Conservation (phyloP, 2,113 vertebrate genomes). For the Plecturocebus donacophilus region DNA sequence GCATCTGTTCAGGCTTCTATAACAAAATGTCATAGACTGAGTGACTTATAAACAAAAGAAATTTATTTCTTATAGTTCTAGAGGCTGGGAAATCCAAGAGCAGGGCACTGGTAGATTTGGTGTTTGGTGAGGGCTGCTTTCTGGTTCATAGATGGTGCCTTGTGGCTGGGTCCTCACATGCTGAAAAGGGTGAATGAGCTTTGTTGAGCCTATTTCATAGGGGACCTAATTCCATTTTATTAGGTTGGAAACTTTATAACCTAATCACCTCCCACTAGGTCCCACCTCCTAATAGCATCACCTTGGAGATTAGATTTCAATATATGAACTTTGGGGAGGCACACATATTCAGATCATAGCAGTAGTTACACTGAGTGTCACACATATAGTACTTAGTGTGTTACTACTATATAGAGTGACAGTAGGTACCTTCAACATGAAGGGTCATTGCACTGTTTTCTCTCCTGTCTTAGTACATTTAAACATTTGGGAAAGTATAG, state of each 20-base stretch:
- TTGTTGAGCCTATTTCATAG: neutral
- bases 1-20: neutral
- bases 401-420: neutral
- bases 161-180: neutral
- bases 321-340: neutral
- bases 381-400: neutral
- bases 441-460: neutral
- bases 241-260: neutral
- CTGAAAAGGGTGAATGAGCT: neutral
- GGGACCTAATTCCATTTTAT: neutral
- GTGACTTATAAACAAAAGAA: neutral
- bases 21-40: neutral
- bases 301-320: neutral
- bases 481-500: neutral
- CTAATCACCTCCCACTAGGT: neutral
- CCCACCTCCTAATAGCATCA: neutral
- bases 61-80: neutral
- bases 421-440: neutral
- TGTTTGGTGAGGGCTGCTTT: neutral
- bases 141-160: neutral
- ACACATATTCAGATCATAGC: neutral
- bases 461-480: neutral
- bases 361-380: neutral
- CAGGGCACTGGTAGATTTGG: neutral
- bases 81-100: neutral